Percentiles rank a stretch among this genome's conserved stretches.
Evolutionary conservation across 2,888 invertebrate species (phyloP).

Genomic region (Drosophila melanosoma): DNA sequence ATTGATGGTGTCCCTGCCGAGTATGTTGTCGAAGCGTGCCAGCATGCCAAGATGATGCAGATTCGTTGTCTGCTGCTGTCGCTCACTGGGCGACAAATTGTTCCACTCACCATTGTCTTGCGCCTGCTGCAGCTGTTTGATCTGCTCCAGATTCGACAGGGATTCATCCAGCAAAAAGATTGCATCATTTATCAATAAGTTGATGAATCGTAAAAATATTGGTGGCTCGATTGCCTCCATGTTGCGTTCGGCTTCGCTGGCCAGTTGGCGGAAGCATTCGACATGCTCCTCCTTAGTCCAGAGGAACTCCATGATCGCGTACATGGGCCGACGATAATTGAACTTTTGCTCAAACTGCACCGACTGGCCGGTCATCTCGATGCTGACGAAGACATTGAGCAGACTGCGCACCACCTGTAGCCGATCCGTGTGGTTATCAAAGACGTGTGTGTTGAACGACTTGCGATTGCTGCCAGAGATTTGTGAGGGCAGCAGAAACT

Average conservation of each 20-base stretch:
- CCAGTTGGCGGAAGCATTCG: conserved; percentile 90
- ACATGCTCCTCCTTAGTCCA: conserved; percentile 94
- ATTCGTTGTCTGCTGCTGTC: conserved; percentile 90
- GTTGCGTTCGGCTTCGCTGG: conserved; percentile 92
- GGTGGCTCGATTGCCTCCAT: conserved; percentile 97
- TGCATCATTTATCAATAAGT: conserved; percentile 98
- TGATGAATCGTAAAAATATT: conserved; percentile 96
- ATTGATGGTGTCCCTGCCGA: conserved; percentile 94
- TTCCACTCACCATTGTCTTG: conserved; percentile 91
- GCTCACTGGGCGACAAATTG: conserved; percentile 88
- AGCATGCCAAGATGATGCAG: conserved; percentile 92
- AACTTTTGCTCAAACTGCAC: conserved; percentile 99
- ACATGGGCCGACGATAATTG: conserved; percentile 98
- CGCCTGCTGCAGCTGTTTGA: conserved; percentile 92
- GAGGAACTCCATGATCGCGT: conserved; percentile 95
- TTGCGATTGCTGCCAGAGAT: conserved; percentile 75
- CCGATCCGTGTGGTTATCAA: conserved; percentile 91
- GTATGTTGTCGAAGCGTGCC: conserved; percentile 95
- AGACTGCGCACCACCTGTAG: conserved; percentile 91
- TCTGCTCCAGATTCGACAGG: conserved; percentile 93
- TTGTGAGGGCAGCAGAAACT: conserved; percentile 92
- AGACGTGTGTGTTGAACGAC: conserved; percentile 89
- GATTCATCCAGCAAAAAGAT: conserved; percentile 97
- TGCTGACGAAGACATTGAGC: conserved; percentile 97
- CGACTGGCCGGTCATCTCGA: conserved; percentile 98